These are phyloP conservation scores for Microplitis deprimator DNA, from an alignment of 2,888 invertebrate genomes.

Conservation along the genomic window DNA sequence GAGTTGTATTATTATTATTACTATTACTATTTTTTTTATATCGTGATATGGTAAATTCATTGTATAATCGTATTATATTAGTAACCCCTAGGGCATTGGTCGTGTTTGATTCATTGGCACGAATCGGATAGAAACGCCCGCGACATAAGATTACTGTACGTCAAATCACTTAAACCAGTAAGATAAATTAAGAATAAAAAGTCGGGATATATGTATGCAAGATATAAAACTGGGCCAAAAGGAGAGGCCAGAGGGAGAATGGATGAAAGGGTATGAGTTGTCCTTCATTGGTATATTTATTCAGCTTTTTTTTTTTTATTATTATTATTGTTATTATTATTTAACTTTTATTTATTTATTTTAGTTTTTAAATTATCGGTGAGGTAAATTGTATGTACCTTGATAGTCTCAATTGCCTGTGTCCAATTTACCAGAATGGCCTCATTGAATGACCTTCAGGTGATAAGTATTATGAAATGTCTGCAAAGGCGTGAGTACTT, in stretches of 20 bases:
- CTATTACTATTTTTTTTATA: background rate
- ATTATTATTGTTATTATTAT: background rate
- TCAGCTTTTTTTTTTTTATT: background rate
- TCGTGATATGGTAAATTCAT: background rate
- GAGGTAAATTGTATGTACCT: background rate
- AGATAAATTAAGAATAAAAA: slow-evolving; percentile 2
- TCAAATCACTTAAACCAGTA: slow-evolving; percentile 28
- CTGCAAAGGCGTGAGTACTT: background rate
- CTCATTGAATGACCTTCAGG: background rate
- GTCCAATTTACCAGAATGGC: background rate
- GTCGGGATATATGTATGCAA: slow-evolving; percentile 11
- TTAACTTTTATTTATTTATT: slow-evolving; percentile 5
- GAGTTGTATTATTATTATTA: background rate
- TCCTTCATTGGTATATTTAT: slow-evolving; percentile 16
- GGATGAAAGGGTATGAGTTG: slow-evolving; percentile 19
- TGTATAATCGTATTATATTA: background rate
- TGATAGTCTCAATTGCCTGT: background rate
- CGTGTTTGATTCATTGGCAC: slow-evolving; percentile 35
- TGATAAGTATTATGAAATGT: background rate
- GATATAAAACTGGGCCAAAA: slow-evolving; percentile 32
- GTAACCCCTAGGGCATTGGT: slow-evolving; percentile 11
- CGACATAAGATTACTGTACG: slow-evolving; percentile 24
- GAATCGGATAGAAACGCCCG: slow-evolving; percentile 5
- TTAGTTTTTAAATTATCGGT: background rate
- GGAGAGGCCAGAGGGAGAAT: slow-evolving; percentile 33